Evolutionary conservation across 1,140 invertebrate genomes (phyloP), one percentile per base, ranked within the genome.

Genomic region (Cydia fagiglandana): DNA sequence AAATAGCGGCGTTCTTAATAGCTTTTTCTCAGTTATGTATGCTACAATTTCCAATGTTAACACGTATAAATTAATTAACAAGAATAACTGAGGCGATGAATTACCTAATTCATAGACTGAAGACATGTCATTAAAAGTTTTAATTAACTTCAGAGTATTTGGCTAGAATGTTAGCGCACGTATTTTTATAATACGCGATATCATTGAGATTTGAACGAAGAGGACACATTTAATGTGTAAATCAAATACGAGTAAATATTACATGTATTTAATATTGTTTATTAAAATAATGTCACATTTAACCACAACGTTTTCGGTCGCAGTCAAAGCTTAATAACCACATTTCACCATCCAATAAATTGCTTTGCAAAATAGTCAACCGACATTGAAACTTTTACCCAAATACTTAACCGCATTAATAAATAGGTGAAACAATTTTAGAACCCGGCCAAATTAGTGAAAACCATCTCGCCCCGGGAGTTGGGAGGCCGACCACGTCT

Each of bases 31-130:
- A 61, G 56, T 61, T 61, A 61, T 24, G 9, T 20, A 61, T 61
- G 20, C 56, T 12, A 61, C 56, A 61, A 24, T 61, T 61, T 61
- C 56, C 56, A 61, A 61, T 61, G 15, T 61, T 24, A 61, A 61
- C 56, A 61, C 20, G 56, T 20, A 10, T 61, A 20, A 20, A 70
- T 70, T 70, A 70, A 70, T 45, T 70, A 70, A 41, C 34, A 17
- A 66, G 30, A 45, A 70, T 10, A 41, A 45, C 30, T 70, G 66
- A 38, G 34, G 66, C 30, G 38, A 13, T 4, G 30, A 70, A 20
- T 70, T 70, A 38, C 20, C 50, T 53, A 70, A 70, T 70, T 70
- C 30, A 70, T 70, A 68, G 30, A 68, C 64, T 68, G 64, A 68
- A 38, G 64, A 68, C 64, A 41, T 70, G 17, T 17, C 66, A 70